Conservation (phyloP, 2,113 vertebrate genomes). For the Alethe diademata region DNA sequence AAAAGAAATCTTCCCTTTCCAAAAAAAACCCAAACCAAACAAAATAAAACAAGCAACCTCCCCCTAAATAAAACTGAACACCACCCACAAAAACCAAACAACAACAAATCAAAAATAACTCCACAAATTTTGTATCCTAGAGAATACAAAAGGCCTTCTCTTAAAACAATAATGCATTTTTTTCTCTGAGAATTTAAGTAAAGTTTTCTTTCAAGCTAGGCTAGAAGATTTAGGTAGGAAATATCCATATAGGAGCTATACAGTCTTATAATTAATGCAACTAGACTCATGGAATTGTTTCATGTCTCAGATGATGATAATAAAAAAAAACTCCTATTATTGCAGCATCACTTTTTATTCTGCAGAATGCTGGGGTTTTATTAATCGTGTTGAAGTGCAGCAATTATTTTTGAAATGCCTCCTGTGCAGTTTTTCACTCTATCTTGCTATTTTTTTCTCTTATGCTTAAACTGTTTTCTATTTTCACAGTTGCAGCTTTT, state of each 20-base stretch:
- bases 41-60: background rate
- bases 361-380: background rate
- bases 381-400: background rate
- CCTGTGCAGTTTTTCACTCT: background rate
- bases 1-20: accelerated
- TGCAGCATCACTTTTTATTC: background rate
- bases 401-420: background rate
- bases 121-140: background rate
- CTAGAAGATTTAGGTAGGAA: background rate
- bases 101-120: background rate
- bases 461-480: background rate
- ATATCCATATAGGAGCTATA: background rate
- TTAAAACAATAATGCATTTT: background rate
- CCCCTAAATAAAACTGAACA: background rate
- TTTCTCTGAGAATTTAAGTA: background rate
- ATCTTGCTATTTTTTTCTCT: background rate
- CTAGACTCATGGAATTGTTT: background rate
- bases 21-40: background rate
- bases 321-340: background rate
- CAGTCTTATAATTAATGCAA: background rate
- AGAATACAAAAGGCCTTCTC: background rate
- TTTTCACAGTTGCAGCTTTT: background rate
- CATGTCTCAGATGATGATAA: background rate
- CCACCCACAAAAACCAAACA: background rate
- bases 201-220: background rate